Evolutionary conservation across 2,888 invertebrate species (phyloP).

Genomic region (Mimachlamys varia): DNA sequence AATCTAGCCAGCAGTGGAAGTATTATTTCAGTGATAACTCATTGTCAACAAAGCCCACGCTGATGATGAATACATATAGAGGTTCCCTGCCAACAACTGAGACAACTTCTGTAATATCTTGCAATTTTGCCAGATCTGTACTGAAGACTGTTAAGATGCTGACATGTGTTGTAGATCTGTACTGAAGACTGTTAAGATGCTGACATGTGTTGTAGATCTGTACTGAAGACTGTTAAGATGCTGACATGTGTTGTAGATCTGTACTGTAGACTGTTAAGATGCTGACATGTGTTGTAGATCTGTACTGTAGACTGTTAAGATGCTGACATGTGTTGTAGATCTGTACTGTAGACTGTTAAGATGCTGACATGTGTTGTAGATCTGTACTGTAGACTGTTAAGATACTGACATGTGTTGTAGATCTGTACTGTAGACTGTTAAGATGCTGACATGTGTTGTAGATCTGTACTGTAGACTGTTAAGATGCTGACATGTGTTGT

Average conservation of each 20-base stretch:
- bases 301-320: background rate
- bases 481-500: background rate
- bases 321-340: background rate
- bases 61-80: too few relatives aligned
- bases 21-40: too few relatives aligned
- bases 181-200: background rate
- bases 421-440: background rate
- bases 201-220: too few relatives aligned
- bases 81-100: too few relatives aligned
- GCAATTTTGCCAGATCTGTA: too few relatives aligned
- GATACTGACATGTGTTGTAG: background rate
- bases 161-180: too few relatives aligned
- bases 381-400: background rate
- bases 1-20: too few relatives aligned
- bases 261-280: background rate
- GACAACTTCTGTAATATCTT: too few relatives aligned
- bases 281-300: too few relatives aligned
- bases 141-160: background rate
- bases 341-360: background rate
- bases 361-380: background rate
- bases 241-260: too few relatives aligned
- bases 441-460: background rate
- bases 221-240: background rate
- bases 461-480: background rate
- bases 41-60: too few relatives aligned